These are phyloP conservation scores for Mustela nigripes DNA, from an alignment of 2,113 vertebrate genomes.

Conservation along the genomic window DNA sequence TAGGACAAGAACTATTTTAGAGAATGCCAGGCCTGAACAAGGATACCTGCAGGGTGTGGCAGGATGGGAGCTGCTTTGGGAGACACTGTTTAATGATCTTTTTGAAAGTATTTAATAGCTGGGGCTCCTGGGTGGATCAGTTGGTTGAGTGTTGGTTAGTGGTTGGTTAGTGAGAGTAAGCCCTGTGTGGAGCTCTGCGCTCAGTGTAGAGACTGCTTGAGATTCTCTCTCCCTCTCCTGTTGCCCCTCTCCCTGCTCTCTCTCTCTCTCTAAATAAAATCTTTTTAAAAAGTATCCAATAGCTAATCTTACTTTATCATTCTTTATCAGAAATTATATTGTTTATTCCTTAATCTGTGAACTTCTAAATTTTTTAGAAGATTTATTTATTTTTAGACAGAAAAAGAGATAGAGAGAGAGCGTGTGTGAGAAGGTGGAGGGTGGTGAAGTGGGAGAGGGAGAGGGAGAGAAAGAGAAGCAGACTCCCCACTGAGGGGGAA, in stretches of 20 bases:
- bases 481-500: neutral
- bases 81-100: neutral
- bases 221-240: neutral
- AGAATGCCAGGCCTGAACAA: neutral
- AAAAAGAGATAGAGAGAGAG: too few species aligned
- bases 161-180: neutral
- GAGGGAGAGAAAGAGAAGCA: neutral
- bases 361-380: neutral
- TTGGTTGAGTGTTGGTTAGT: neutral
- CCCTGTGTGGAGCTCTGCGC: neutral
- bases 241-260: neutral
- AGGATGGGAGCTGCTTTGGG: neutral
- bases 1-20: neutral
- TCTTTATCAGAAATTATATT: constrained; percentile 30
- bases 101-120: constrained; percentile 15
- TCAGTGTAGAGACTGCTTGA: neutral
- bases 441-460: neutral
- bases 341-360: constrained; percentile 6
- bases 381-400: neutral
- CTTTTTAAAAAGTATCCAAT: neutral
- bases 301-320: constrained; percentile 18
- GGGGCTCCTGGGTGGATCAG: neutral
- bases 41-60: neutral
- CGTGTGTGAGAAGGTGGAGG: too few species aligned
- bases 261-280: neutral